These are phyloP conservation scores for Phrixothrix hirtus DNA, from an alignment of 2,888 invertebrate species.

Conservation along the genomic window DNA sequence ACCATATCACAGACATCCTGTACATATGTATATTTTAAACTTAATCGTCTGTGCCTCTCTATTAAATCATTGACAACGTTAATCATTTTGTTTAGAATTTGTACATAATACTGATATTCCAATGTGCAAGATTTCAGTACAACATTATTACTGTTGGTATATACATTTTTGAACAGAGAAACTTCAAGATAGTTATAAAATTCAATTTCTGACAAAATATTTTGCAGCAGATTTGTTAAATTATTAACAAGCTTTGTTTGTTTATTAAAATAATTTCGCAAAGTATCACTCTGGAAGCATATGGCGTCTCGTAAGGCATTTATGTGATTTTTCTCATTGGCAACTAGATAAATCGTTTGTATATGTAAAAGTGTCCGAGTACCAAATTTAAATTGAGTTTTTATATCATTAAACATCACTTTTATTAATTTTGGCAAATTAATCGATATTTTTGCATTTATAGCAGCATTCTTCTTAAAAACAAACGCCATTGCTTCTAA, in stretches of 20 bases:
- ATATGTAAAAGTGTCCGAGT: constrained; percentile 9
- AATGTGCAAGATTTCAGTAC: background rate
- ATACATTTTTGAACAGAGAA: constrained; percentile 7
- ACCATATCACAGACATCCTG: background rate
- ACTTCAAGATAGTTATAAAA: constrained; percentile 15
- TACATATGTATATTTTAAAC: background rate
- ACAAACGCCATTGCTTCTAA: constrained; percentile 14
- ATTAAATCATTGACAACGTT: background rate
- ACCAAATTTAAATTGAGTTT: constrained; percentile 14
- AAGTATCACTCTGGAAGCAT: background rate
- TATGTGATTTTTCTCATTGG: constrained; percentile 10
- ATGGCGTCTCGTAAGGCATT: constrained; percentile 6
- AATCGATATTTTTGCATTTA: constrained; percentile 3
- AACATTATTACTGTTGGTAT: constrained; percentile 7
- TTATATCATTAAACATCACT: constrained; percentile 10
- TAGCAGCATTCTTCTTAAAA: constrained; percentile 6
- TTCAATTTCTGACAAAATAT: constrained; percentile 10
- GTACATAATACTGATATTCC: constrained; percentile 1
- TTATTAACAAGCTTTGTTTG: background rate
- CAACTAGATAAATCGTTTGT: constrained; percentile 12
- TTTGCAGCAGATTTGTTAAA: background rate
- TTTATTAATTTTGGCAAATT: constrained; percentile 15
- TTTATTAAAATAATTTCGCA: constrained; percentile 1
- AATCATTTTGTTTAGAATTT: constrained; percentile 2
- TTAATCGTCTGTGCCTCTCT: background rate